These are phyloP conservation scores for Cervus canadensis DNA, from an alignment of 2,113 vertebrate genomes.

Conservation along the genomic window DNA sequence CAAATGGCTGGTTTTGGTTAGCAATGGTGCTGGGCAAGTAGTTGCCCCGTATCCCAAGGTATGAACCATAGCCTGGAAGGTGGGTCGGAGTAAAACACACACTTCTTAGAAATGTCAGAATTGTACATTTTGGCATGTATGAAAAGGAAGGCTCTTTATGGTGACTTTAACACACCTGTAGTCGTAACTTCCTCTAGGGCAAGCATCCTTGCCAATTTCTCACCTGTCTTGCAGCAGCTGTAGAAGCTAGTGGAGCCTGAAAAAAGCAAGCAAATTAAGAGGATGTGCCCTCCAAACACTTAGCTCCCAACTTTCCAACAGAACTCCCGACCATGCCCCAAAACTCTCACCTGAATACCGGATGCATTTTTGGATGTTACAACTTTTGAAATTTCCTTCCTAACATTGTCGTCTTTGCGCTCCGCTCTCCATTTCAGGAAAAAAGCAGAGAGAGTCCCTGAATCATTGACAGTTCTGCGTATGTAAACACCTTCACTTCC, in stretches of 20 bases:
- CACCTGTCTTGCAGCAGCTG: not conserved
- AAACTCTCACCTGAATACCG: not conserved
- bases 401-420: not conserved
- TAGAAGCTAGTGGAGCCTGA: not conserved
- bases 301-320: not conserved
- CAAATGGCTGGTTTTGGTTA: not conserved
- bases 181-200: not conserved
- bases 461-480: not conserved
- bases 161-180: not conserved
- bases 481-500: not conserved
- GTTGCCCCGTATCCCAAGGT: accelerated
- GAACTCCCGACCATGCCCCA: not conserved
- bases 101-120: not conserved
- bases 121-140: not conserved
- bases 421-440: not conserved
- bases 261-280: not conserved
- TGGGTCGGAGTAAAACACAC: not conserved
- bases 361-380: not conserved
- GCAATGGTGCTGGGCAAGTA: not conserved
- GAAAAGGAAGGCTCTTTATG: not conserved
- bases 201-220: not conserved
- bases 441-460: not conserved
- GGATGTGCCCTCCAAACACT: not conserved
- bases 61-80: not conserved
- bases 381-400: not conserved